Evolutionary conservation across 2,113 vertebrate species (phyloP), one percentile per base, ranked within the genome.

Genomic region (Lanius ludovicianus): DNA sequence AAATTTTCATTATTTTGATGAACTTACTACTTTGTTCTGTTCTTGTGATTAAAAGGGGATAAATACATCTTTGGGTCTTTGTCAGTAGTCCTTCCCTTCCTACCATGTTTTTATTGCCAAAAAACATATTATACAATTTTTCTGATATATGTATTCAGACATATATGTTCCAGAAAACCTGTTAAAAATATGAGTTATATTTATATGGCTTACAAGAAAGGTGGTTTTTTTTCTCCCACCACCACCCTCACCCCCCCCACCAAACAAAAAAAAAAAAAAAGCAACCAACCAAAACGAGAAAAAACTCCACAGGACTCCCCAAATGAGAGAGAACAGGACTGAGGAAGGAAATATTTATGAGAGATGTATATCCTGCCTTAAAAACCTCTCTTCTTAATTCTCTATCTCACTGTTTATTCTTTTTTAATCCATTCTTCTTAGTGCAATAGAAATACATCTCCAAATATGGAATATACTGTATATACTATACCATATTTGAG

Each of bases 161-260:
- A 22, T 15, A 16, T 19, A n/a, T 79, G 11, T 35, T 20, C 41
- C 19, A 42, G 35, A 60, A 89, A 75, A 49, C 1, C 6, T 87
- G 5, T 41, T 87, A 73, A 93, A 47, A 15, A 53, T 53, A 46
- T 7, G 19, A 16, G 2, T 24, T 87, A 63, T 79, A 52, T 69
- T 82, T 73, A 47, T 20, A 37, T n/a, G 24, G 16, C 4, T 68
- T 77, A 25, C 2, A 42, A 59, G 3, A 44, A 25, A 50, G 28
- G 6, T 20, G 6, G 10, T 25, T 11, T 2, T 9, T 5, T 27
- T 14, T 46, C 44, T 46, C 9, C 17, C 44, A 11, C 41, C 41
- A 41, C 41, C 41, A 11, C 41, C 41, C 41, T 18, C 42, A 11
- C 2, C 2, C 9, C 6, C 18, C 2, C 5, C 19, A 3, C 2